Percentiles rank a stretch among this genome's conserved stretches.
Evolutionary conservation across 2,888 invertebrate species (phyloP).

Genomic region (Drosophila recens): DNA sequence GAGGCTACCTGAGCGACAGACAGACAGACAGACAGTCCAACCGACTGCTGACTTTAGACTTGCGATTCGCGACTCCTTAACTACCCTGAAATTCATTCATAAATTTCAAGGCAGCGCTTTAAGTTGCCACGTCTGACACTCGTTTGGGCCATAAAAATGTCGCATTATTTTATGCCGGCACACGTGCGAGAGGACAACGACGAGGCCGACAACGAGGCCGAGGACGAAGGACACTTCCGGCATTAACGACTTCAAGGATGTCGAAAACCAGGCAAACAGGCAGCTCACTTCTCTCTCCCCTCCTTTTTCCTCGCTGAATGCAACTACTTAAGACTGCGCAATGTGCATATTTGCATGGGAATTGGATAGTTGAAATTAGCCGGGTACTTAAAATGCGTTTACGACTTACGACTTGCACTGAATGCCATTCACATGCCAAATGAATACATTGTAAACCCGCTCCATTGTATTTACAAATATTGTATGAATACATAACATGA

Average conservation of each 20-base stretch:
- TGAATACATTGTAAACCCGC: conserved; percentile 11
- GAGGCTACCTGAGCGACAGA: conserved; percentile 60
- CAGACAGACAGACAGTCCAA: too few species aligned
- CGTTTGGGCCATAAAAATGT: conserved; percentile 76
- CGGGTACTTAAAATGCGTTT: conserved; percentile 48
- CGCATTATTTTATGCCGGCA: conserved; percentile 77
- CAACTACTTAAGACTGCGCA: conserved; percentile 44
- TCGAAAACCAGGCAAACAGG: conserved; percentile 21
- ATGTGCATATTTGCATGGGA: conserved; percentile 46
- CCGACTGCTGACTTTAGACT: conserved; percentile 5
- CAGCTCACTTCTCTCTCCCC: background rate
- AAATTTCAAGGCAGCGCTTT: conserved; percentile 73
- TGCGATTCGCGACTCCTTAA: background rate
- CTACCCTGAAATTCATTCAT: conserved; percentile 68
- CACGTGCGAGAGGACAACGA: conserved; percentile 50
- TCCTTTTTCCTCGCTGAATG: conserved; percentile 10
- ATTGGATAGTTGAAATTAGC: conserved; percentile 56
- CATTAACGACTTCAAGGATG: conserved; percentile 64
- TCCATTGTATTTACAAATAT: conserved; percentile 7
- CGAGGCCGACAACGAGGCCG: conserved; percentile 26
- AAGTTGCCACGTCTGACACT: conserved; percentile 60
- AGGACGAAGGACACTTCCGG: conserved; percentile 76
- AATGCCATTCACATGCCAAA: conserved; percentile 32
- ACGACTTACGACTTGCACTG: conserved; percentile 41
- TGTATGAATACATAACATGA: conserved; percentile 5